Evolutionary conservation across 2,113 vertebrate species (phyloP).

Genomic region (Silurus meridionalis): DNA sequence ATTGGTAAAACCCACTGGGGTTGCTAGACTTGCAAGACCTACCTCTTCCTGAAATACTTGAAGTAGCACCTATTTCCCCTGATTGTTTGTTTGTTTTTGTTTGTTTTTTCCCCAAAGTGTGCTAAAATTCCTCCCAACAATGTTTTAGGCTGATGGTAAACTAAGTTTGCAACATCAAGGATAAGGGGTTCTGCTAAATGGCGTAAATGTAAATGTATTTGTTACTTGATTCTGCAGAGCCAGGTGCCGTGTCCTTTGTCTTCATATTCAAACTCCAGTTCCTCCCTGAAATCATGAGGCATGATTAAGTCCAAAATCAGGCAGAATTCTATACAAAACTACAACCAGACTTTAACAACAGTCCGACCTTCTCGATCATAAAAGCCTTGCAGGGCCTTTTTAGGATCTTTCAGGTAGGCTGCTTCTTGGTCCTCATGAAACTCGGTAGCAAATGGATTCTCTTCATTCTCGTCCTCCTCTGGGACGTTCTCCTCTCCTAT

Average conservation of each 20-base stretch:
- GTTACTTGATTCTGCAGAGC: slow-evolving; percentile 94
- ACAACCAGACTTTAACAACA: no score
- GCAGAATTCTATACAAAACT: not conserved
- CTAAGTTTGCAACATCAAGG: no score
- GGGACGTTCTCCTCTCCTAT: slow-evolving; percentile 82
- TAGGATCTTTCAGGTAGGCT: slow-evolving; percentile 94
- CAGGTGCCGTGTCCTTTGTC: slow-evolving; percentile 88
- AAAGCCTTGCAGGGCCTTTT: slow-evolving; percentile 95
- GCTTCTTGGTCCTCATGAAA: slow-evolving; percentile 95
- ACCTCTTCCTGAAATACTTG: no score
- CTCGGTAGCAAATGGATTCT: slow-evolving; percentile 94
- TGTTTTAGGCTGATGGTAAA: no score
- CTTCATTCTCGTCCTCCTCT: slow-evolving; percentile 92
- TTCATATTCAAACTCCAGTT: slow-evolving; percentile 95
- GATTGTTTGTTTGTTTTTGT: no score
- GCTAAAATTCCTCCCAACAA: no score
- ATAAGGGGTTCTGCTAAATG: no score
- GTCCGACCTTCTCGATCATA: slow-evolving; percentile 95
- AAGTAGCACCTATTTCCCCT: no score
- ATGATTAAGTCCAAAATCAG: not conserved
- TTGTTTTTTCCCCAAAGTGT: no score
- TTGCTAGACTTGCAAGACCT: no score
- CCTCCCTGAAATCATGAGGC: slow-evolving; percentile 79
- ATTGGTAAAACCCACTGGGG: no score
- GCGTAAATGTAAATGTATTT: not conserved